Percentiles rank a stretch among this genome's conserved stretches.
Evolutionary conservation across 2,888 invertebrate species (phyloP).

Genomic region (Cephus sareptanus): DNA sequence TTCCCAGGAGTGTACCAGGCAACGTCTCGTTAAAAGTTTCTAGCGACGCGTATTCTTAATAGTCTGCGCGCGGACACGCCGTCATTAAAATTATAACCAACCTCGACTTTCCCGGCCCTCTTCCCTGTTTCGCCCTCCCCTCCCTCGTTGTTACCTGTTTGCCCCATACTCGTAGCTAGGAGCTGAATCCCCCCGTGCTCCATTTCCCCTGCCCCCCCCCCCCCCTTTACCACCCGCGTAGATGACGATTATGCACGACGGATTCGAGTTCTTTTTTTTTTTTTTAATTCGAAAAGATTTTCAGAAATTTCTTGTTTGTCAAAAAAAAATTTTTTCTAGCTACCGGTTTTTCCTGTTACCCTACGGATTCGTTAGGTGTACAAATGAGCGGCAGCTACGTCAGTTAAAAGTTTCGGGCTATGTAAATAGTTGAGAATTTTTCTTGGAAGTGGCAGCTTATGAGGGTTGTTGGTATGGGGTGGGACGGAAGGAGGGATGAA

Average conservation of each 20-base stretch:
- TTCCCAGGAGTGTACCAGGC: constrained; percentile 23
- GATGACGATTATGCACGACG: background rate
- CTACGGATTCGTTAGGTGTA: background rate
- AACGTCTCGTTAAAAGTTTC: constrained; percentile 66
- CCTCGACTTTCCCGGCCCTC: constrained; percentile 24
- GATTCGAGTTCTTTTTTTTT: constrained; percentile 33
- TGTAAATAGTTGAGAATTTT: background rate
- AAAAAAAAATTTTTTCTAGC: background rate
- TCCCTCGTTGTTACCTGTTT: constrained; percentile 28
- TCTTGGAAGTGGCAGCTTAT: background rate
- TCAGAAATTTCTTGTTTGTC: background rate
- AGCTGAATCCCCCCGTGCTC: constrained; percentile 8
- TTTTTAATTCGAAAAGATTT: constrained; percentile 13
- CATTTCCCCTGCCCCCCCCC: background rate
- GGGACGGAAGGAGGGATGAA: background rate
- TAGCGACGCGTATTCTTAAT: constrained; percentile 67
- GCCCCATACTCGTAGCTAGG: constrained; percentile 14
- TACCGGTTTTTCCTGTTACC: background rate
- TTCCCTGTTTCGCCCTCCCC: constrained; percentile 20
- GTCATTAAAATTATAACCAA: constrained; percentile 66
- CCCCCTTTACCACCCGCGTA: background rate
- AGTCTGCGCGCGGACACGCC: constrained; percentile 65
- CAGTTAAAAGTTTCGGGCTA: background rate
- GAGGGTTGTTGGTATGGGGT: background rate
- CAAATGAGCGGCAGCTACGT: background rate